Percentiles rank a stretch among this genome's conserved stretches.
Evolutionary conservation across 2,888 invertebrate genomes (phyloP).

Genomic region (Strigamia maritima): DNA sequence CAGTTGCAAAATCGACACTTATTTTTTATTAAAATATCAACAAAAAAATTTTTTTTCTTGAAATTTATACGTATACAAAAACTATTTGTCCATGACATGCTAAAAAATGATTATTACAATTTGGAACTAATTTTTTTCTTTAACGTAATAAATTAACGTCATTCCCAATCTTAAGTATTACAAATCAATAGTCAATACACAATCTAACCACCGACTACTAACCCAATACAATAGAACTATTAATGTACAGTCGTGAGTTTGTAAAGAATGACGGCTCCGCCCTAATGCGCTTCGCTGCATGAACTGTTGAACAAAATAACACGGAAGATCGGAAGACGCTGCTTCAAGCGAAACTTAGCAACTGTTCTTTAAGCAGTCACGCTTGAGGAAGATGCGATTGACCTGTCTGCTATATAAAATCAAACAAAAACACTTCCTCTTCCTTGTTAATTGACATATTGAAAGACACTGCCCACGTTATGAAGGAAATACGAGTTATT

Average conservation of each 20-base stretch:
- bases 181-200: neutral
- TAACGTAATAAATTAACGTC: slow-evolving; percentile 3
- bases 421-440: slow-evolving; percentile 7
- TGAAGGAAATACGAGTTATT: neutral
- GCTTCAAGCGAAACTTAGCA: slow-evolving; percentile 22
- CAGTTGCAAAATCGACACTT: slow-evolving; percentile 8
- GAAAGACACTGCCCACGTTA: neutral
- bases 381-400: slow-evolving; percentile 34
- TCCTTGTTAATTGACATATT: slow-evolving; percentile 31
- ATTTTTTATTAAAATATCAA: neutral
- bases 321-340: slow-evolving; percentile 26
- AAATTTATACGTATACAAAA: no score
- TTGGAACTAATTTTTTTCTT: neutral
- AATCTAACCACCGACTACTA: neutral
- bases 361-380: slow-evolving; percentile 26
- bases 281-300: slow-evolving; percentile 12
- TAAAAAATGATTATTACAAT: slow-evolving; percentile 21
- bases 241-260: no score
- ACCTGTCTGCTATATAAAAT: slow-evolving; percentile 23
- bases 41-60: no score
- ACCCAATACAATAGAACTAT: no score
- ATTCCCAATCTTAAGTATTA: neutral
- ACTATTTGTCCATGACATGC: slow-evolving; percentile 21
- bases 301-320: neutral
- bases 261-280: neutral